These are phyloP conservation scores for Syrrhaptes paradoxus DNA, from an alignment of 2,113 vertebrate genomes.

Conservation along the genomic window DNA sequence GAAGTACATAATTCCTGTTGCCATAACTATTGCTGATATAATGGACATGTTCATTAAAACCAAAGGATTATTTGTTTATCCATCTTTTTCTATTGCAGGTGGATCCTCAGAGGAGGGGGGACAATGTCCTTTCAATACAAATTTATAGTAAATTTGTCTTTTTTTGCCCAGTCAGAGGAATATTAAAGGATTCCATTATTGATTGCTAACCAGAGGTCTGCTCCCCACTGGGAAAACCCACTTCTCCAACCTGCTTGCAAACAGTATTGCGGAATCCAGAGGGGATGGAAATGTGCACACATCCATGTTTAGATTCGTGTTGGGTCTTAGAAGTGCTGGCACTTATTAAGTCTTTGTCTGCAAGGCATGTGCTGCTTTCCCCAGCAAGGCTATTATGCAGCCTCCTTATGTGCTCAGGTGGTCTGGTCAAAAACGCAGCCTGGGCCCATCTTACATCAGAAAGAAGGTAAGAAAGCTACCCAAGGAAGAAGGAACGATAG, in stretches of 20 bases:
- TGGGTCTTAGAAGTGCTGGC: neutral
- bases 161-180: conserved; percentile 41
- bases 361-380: rapidly evolving
- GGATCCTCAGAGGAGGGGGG: neutral
- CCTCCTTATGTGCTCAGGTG: neutral
- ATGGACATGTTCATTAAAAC: conserved; percentile 79
- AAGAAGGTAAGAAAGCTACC: neutral
- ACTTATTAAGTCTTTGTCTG: neutral
- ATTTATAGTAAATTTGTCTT: conserved; percentile 12
- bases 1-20: conserved; percentile 63
- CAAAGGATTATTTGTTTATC: conserved; percentile 71
- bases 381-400: rapidly evolving
- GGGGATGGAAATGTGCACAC: neutral
- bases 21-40: conserved; percentile 72
- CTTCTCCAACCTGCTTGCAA: neutral
- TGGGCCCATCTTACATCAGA: rapidly evolving
- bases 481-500: neutral
- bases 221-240: neutral
- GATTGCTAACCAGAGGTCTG: conserved; percentile 44
- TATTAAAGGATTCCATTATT: conserved; percentile 62
- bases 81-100: conserved; percentile 48
- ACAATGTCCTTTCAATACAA: neutral
- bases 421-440: neutral
- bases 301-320: neutral
- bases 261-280: neutral